Conservation (phyloP, 1,140 invertebrate species). For the Brachionus rotundiformis region DNA sequence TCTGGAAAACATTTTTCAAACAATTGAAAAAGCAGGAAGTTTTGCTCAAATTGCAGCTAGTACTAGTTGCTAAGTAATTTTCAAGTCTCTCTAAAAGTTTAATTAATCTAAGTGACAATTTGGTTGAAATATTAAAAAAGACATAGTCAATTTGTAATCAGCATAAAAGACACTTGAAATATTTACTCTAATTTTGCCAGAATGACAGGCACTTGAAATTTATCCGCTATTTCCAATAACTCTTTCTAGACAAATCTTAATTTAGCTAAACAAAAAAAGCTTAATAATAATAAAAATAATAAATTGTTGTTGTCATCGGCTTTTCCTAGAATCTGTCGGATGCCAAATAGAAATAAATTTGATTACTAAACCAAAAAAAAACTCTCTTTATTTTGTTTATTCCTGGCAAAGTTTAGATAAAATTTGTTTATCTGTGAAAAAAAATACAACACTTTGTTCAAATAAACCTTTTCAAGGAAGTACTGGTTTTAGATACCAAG, state of each 20-base stretch:
- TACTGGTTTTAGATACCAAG: neutral
- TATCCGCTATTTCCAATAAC: slow-evolving; percentile 31
- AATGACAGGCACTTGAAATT: slow-evolving; percentile 46
- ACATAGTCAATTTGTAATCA: slow-evolving; percentile 17
- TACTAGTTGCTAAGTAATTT: slow-evolving; percentile 40
- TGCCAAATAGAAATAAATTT: neutral
- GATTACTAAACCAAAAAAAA: neutral
- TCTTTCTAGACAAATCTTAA: neutral
- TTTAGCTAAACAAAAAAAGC: neutral
- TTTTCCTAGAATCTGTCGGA: neutral
- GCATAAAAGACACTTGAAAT: slow-evolving; percentile 37
- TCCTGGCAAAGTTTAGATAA: slow-evolving; percentile 11
- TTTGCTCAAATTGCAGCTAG: slow-evolving; percentile 19
- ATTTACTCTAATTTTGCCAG: slow-evolving; percentile 27
- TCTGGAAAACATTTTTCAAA: slow-evolving; percentile 42
- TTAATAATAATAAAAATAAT: neutral
- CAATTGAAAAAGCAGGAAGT: slow-evolving; percentile 35
- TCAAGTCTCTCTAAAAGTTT: neutral
- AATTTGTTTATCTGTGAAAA: neutral
- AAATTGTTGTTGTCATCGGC: slow-evolving; percentile 29
- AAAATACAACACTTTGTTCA: slow-evolving; percentile 20
- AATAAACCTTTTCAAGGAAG: neutral
- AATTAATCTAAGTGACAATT: slow-evolving; percentile 42
- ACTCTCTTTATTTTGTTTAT: slow-evolving; percentile 15
- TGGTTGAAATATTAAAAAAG: neutral